phyloP scores from a whole-genome alignment of 2,113 vertebrate species.

The Ptyas mucosa region DNA sequence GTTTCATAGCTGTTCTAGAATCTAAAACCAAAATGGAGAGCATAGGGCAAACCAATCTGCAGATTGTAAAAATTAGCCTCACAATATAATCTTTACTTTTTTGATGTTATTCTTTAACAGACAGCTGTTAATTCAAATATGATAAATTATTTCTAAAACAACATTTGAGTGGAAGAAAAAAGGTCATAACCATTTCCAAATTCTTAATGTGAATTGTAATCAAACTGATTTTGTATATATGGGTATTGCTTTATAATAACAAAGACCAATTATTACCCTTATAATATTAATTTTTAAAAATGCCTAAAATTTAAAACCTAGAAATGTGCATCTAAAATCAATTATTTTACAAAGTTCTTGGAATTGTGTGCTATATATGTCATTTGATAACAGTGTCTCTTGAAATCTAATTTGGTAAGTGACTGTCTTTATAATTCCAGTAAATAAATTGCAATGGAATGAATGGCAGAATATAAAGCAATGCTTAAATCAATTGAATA shows the following conservation, averaged over 20 bases:
- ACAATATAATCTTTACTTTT: too few species aligned
- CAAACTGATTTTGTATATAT: neutral
- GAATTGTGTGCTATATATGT: neutral
- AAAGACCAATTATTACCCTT: neutral
- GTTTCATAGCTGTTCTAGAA: neutral
- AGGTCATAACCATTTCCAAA: neutral
- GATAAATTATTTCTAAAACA: neutral
- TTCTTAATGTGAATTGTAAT: neutral
- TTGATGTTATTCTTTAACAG: neutral
- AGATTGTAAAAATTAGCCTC: neutral
- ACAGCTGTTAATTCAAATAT: neutral
- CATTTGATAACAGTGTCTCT: neutral
- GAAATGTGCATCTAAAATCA: neutral
- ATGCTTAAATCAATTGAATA: neutral
- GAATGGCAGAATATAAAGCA: neutral
- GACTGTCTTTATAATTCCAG: neutral
- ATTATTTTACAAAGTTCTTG: neutral
- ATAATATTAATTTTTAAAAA: neutral
- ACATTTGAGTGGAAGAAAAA: neutral
- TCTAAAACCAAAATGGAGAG: neutral
- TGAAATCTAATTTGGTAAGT: neutral
- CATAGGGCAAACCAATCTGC: too few species aligned
- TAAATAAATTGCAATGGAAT: neutral
- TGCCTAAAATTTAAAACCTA: neutral
- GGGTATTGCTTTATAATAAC: neutral